phyloP scores from a whole-genome alignment of 2,888 invertebrate genomes.

The Pachymerium ferrugineum region DNA sequence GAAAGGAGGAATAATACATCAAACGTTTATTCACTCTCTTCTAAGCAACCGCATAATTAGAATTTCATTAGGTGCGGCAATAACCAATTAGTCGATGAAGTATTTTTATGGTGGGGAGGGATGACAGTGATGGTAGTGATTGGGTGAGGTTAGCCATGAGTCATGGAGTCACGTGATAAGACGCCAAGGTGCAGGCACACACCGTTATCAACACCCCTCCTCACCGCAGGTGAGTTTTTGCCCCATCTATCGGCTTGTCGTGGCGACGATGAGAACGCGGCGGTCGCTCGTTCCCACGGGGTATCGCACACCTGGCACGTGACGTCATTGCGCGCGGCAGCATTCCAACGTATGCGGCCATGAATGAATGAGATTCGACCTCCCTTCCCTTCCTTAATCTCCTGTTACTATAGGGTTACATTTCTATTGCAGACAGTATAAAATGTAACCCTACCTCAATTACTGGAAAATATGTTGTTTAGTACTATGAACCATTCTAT shows the following conservation, averaged over 20 bases:
- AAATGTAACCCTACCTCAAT: too few relatives aligned
- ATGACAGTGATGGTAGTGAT: too few relatives aligned
- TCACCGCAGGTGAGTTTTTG: neutral
- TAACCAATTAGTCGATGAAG: neutral
- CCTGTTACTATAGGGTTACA: too few relatives aligned
- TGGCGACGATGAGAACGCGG: slow-evolving; percentile 21
- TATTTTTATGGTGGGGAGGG: too few relatives aligned
- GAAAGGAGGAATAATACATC: too few relatives aligned
- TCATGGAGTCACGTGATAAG: neutral
- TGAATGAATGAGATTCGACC: neutral
- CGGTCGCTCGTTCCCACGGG: slow-evolving; percentile 24
- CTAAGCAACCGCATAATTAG: too few relatives aligned
- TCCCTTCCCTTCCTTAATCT: neutral
- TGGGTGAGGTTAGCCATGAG: neutral
- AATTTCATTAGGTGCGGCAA: too few relatives aligned
- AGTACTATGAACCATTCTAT: too few relatives aligned
- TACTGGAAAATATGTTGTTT: too few relatives aligned
- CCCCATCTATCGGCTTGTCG: neutral
- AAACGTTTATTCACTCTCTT: too few relatives aligned
- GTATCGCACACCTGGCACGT: slow-evolving; percentile 29
- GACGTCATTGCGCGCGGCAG: slow-evolving; percentile 30
- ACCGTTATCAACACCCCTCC: neutral
- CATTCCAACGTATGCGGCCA: neutral
- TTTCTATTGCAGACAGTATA: too few relatives aligned
- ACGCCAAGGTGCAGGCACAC: neutral